Evolutionary conservation across 2,113 vertebrate genomes (phyloP).

Genomic region (Okapia johnstoni): DNA sequence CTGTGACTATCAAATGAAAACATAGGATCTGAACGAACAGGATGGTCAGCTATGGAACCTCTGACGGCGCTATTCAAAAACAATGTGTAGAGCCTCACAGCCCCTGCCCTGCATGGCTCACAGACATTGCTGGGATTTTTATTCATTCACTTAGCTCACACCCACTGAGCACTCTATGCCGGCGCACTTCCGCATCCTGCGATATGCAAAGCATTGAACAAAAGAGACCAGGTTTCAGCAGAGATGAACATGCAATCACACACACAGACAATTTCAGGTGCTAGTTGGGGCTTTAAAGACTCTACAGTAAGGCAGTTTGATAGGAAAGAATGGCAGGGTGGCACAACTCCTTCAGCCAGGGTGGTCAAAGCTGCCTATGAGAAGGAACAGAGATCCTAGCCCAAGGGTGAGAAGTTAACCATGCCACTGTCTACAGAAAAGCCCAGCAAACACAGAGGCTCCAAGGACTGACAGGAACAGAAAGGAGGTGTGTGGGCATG

Average conservation of each 20-base stretch:
- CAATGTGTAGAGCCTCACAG: background rate
- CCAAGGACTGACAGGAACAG: background rate
- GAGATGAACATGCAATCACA: background rate
- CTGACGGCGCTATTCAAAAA: background rate
- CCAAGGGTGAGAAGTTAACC: background rate
- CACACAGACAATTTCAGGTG: background rate
- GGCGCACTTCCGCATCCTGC: background rate
- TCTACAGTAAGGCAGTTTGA: background rate
- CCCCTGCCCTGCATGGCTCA: background rate
- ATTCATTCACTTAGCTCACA: background rate
- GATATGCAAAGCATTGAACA: background rate
- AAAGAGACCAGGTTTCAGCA: background rate
- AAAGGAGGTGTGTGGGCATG: background rate
- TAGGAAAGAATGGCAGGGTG: background rate
- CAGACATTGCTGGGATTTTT: background rate
- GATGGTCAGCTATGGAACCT: background rate
- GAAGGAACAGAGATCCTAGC: background rate
- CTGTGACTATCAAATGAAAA: background rate
- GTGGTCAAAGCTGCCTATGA: background rate
- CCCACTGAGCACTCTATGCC: background rate
- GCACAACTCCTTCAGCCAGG: background rate
- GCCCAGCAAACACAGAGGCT: background rate
- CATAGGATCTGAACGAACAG: background rate
- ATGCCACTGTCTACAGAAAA: background rate
- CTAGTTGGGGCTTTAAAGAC: background rate